phyloP scores from a whole-genome alignment of 2,888 invertebrate species.

The Orchesella flavescens region DNA sequence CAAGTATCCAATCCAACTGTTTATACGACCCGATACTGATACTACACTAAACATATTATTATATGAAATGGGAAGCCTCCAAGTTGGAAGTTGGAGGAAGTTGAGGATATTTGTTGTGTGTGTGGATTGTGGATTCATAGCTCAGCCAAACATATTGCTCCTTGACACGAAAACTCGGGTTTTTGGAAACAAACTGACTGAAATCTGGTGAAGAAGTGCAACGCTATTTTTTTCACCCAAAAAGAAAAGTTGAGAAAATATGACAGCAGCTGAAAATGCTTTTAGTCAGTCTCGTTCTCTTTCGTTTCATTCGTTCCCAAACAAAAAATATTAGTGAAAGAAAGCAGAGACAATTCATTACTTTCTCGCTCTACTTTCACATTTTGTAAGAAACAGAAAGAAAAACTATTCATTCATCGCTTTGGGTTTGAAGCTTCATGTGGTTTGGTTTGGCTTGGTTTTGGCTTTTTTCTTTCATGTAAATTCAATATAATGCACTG shows the following conservation, averaged over 20 bases:
- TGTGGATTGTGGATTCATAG: too few relatives aligned
- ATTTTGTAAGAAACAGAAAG: background rate
- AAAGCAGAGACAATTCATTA: constrained; percentile 34
- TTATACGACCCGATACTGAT: background rate
- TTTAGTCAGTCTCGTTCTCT: background rate
- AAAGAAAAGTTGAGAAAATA: constrained; percentile 4
- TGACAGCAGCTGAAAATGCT: constrained; percentile 9
- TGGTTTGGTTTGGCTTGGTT: constrained; percentile 2
- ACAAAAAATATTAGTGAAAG: background rate
- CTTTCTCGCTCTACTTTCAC: constrained; percentile 6
- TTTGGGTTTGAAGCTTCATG: constrained; percentile 2
- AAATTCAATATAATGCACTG: background rate
- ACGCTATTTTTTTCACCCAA: too few relatives aligned
- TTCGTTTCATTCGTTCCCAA: background rate
- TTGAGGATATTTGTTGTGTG: too few relatives aligned
- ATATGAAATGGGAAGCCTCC: too few relatives aligned
- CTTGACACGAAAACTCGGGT: constrained; percentile 43
- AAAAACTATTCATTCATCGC: background rate
- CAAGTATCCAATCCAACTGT: background rate
- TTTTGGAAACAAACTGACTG: background rate
- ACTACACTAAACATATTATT: too few relatives aligned
- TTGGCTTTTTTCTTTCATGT: background rate
- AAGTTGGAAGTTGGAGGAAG: too few relatives aligned
- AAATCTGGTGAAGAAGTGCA: background rate
- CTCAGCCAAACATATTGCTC: constrained; percentile 30